A percentile compares a stretch with the other conserved stretches of the same genome.
phyloP scores from a whole-genome alignment of 2,797 vertebrate genomes.

The Cheracebus regulus region DNA sequence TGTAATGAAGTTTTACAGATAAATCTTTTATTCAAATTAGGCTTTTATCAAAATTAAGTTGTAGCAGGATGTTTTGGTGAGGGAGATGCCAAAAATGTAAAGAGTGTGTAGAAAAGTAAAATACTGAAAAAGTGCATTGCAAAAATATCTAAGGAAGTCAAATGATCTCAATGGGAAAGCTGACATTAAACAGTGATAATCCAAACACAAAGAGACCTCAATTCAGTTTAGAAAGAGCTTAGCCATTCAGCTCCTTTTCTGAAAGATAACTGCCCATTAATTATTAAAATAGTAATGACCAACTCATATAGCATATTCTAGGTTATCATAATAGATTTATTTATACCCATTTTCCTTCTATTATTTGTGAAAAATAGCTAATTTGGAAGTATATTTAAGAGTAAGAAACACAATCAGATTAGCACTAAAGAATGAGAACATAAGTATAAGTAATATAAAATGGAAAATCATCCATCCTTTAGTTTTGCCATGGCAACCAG shows the following conservation, averaged over 20 bases:
- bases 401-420: conserved; percentile 1
- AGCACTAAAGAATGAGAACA: not conserved
- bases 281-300: not conserved
- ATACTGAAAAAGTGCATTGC: not conserved
- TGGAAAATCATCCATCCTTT: not conserved
- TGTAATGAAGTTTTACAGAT: not conserved
- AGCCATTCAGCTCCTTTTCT: not conserved
- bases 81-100: not conserved
- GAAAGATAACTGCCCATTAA: not conserved
- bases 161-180: not conserved
- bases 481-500: not conserved
- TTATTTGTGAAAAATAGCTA: not conserved
- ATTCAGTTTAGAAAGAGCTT: not conserved
- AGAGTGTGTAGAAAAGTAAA: conserved; percentile 15
- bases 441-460: conserved; percentile 25
- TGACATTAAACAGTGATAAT: not conserved
- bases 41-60: not conserved
- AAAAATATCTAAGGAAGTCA: not conserved
- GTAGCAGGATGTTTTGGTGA: not conserved
- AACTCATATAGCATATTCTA: not conserved
- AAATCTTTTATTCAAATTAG: not conserved
- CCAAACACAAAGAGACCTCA: not conserved
- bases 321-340: not conserved
- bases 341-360: not conserved
- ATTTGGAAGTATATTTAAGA: not conserved